These are phyloP conservation scores for Cherax destructor DNA, from an alignment of 1,140 invertebrate species.

Conservation along the genomic window DNA sequence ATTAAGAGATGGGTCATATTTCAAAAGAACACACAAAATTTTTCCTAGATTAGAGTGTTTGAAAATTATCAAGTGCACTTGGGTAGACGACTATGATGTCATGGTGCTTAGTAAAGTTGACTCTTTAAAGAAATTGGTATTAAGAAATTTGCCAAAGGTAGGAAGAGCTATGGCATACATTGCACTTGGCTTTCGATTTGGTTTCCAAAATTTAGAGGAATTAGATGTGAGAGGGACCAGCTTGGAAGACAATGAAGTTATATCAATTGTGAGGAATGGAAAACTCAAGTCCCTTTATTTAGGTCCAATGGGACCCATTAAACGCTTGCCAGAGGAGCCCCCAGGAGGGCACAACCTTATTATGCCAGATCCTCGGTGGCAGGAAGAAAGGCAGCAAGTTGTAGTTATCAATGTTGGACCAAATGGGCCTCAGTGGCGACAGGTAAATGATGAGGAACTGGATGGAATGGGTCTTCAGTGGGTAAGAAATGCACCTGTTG, in stretches of 20 bases:
- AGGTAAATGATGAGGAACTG: conserved; percentile 70
- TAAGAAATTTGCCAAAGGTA: conserved; percentile 61
- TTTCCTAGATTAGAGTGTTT: conserved; percentile 56
- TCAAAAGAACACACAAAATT: conserved; percentile 63
- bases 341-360: conserved; percentile 59
- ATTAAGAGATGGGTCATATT: conserved; percentile 67
- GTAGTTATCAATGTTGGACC: conserved; percentile 71
- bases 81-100: conserved; percentile 71
- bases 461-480: conserved; percentile 70
- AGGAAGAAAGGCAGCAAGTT: conserved; percentile 70
- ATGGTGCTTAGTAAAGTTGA: conserved; percentile 71
- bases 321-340: conserved; percentile 39
- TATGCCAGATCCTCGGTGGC: conserved; percentile 65
- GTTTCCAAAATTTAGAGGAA: conserved; percentile 67
- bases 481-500: conserved; percentile 65
- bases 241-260: conserved; percentile 65
- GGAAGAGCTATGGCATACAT: conserved; percentile 69
- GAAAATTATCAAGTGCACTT: conserved; percentile 63
- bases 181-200: conserved; percentile 71
- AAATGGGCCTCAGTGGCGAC: conserved; percentile 69
- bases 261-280: conserved; percentile 65
- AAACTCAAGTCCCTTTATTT: conserved; percentile 66
- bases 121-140: conserved; percentile 55
- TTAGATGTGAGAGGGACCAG: conserved; percentile 70
- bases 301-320: conserved; percentile 69